Conservation (phyloP, 2,113 vertebrate genomes). For the Microcebus griseorufus region DNA sequence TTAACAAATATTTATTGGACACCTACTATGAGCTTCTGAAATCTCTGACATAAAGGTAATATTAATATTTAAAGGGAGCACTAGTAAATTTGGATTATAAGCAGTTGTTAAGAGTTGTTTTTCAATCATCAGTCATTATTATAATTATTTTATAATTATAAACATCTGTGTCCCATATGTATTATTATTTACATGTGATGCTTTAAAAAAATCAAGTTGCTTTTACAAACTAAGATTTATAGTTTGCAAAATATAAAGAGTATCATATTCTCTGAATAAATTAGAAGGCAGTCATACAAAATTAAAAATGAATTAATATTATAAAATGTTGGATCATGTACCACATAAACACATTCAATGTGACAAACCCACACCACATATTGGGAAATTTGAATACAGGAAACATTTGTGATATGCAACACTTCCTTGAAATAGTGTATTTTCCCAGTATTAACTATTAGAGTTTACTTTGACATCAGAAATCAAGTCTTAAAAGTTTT, state of each 20-base stretch:
- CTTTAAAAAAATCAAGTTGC: not conserved
- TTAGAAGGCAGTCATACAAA: not conserved
- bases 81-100: not conserved
- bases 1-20: not conserved
- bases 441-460: not conserved
- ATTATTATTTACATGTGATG: not conserved
- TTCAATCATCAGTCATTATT: not conserved
- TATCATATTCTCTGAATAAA: not conserved
- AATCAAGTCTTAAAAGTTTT: constrained; percentile 5
- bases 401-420: not conserved
- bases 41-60: not conserved
- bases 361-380: not conserved
- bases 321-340: not conserved
- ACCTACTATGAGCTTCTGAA: not conserved
- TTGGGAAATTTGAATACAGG: not conserved
- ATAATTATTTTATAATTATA: not conserved
- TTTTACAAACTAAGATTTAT: not conserved
- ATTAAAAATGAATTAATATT: not conserved
- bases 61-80: not conserved
- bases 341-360: not conserved
- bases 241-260: not conserved
- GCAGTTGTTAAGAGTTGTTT: not conserved
- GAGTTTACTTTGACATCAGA: not conserved
- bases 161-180: not conserved
- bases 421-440: not conserved